These are phyloP conservation scores for Cottus gobio DNA, from an alignment of 2,113 vertebrate species.

Conservation along the genomic window DNA sequence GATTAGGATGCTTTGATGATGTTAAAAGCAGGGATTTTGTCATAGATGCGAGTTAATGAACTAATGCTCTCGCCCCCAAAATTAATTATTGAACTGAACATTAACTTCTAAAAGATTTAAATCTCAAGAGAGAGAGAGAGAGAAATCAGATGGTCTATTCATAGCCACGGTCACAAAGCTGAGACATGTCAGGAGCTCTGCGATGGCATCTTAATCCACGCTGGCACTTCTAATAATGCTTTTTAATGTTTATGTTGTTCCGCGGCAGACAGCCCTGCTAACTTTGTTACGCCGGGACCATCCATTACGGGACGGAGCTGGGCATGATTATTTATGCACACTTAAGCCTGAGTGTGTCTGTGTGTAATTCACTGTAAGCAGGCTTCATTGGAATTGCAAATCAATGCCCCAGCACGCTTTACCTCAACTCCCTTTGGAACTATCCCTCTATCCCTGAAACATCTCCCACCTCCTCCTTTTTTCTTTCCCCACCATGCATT, in stretches of 20 bases:
- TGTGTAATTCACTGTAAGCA: conserved; percentile 84
- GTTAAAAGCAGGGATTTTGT: conserved; percentile 7
- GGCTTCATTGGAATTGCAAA: conserved; percentile 85
- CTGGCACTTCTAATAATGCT: conserved; percentile 63
- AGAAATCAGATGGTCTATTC: neutral
- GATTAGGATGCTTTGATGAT: conserved; percentile 23
- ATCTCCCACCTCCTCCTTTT: conserved; percentile 26
- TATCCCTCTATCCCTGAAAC: conserved; percentile 48
- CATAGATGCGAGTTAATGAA: neutral
- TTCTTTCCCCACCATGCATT: conserved; percentile 12
- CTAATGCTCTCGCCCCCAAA: conserved; percentile 10
- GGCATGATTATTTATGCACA: conserved; percentile 82
- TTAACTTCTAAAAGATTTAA: conserved; percentile 5
- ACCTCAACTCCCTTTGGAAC: conserved; percentile 64
- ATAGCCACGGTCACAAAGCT: neutral
- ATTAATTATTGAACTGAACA: conserved; percentile 26
- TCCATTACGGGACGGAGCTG: conserved; percentile 64
- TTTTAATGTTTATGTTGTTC: conserved; percentile 71
- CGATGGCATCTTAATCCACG: conserved; percentile 51
- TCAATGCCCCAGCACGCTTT: conserved; percentile 66
- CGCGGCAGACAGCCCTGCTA: conserved; percentile 52
- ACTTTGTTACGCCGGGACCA: conserved; percentile 73
- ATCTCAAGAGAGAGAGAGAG: conserved; percentile 5
- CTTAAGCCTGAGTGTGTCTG: conserved; percentile 74
- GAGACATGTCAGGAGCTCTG: conserved; percentile 10